Evolutionary conservation across 2,888 invertebrate species (phyloP), one percentile per base, ranked within the genome.

Genomic region (Sturmia bella): DNA sequence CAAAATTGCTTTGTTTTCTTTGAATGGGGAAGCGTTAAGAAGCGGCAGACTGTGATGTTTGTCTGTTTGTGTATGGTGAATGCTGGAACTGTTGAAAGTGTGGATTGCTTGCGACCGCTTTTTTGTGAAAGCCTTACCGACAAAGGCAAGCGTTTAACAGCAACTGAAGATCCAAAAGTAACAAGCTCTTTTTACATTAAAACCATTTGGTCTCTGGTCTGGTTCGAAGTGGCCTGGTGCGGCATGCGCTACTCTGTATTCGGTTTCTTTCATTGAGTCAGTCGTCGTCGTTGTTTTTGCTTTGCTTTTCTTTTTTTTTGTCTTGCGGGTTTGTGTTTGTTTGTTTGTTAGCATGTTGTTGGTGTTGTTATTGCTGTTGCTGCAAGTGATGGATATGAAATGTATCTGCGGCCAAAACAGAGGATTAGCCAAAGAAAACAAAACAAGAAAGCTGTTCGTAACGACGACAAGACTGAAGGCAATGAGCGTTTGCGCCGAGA

Each of bases 81-180:
- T n/a, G 13, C 4, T 37, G 32, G n/a, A 13, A 32, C 6, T 17
- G 45, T 37, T 43, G 27, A 27, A 27, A 27, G 45, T 64, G 17
- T 64, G 17, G 21, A 45, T 59, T 63, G 45, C 19, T 12, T 64
- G 57, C 59, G 57, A 45, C 52, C 78, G 83, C 83, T 79, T 79
- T 52, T 27, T 74, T 69, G 63, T 66, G 50, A 68, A 76, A 66
- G 83, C 80, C 83, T 84, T 84, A 84, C 85, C 84, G 84, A 81
- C 83, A 81, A 84, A 84, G 83, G 74, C 84, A 83, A 85, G 85
- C 81, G 84, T 85, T 83, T 84, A 85, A 85, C 83, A 85, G 84
- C 85, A 84, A 85, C 85, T 86, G 83, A 85, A 84, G 84, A 84
- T 84, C 76, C 77, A 81, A 83, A 78, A 84, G 69, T 72, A 78